Conservation (phyloP, 2,113 vertebrate species). For the Cheilinus undulatus region DNA sequence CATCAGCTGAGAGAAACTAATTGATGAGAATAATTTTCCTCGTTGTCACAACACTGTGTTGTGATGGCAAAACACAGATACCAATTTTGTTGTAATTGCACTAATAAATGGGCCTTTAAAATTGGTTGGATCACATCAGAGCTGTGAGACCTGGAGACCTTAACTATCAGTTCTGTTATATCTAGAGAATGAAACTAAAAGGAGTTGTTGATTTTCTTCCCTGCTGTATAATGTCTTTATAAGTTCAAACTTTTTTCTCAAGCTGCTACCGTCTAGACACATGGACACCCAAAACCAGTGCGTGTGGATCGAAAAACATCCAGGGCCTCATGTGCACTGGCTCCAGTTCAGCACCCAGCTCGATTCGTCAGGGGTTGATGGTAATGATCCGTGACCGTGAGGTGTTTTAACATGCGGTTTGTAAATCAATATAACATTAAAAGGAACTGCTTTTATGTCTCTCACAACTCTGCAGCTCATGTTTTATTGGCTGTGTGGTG, state of each 20-base stretch:
- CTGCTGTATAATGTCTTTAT: constrained; percentile 10
- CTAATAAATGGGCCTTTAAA: constrained; percentile 50
- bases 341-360: constrained; percentile 51
- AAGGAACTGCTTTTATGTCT: constrained; percentile 69
- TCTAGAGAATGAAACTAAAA: too few relatives aligned
- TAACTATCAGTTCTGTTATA: neutral
- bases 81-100: constrained; percentile 45
- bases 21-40: constrained; percentile 43
- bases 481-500: constrained; percentile 72
- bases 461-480: constrained; percentile 78
- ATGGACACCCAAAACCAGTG: constrained; percentile 69
- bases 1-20: constrained; percentile 31
- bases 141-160: constrained; percentile 14
- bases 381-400: constrained; percentile 68
- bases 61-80: constrained; percentile 51
- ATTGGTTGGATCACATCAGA: constrained; percentile 25
- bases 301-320: constrained; percentile 39
- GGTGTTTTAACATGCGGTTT: constrained; percentile 72
- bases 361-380: constrained; percentile 49
- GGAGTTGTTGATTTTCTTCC: neutral
- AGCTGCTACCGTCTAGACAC: constrained; percentile 71
- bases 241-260: constrained; percentile 12
- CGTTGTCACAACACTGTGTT: constrained; percentile 45
- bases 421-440: constrained; percentile 83
- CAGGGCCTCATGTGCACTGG: constrained; percentile 44